phyloP scores from a whole-genome alignment of 2,113 vertebrate species.

The Trichomycterus rosablanca region DNA sequence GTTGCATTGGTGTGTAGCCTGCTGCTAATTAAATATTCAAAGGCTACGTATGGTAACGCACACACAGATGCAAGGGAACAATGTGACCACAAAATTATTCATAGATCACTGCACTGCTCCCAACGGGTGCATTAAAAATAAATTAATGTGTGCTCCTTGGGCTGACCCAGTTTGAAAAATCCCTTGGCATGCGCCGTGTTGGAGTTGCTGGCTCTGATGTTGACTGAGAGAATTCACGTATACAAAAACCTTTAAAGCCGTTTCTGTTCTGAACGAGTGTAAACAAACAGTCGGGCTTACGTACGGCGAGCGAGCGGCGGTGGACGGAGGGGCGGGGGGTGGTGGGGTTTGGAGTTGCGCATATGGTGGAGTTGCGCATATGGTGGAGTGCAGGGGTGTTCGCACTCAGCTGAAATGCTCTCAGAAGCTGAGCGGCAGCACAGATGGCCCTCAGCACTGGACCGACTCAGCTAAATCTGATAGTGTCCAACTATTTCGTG shows the following conservation, averaged over 20 bases:
- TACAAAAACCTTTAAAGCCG: conserved; percentile 38
- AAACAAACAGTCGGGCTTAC: conserved; percentile 35
- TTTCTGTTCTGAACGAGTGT: conserved; percentile 27
- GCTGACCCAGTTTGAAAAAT: conserved; percentile 64
- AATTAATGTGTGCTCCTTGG: conserved; percentile 58
- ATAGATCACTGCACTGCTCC: conserved; percentile 53
- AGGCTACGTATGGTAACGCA: conserved; percentile 17
- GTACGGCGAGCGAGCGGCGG: conserved; percentile 9
- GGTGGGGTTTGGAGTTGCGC: conserved; percentile 18
- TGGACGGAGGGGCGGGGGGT: not conserved
- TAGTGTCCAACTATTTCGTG: conserved; percentile 28
- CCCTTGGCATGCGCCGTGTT: conserved; percentile 51
- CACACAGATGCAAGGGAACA: conserved; percentile 27
- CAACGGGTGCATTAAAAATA: conserved; percentile 66
- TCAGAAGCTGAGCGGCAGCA: conserved; percentile 36
- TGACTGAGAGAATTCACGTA: conserved; percentile 20
- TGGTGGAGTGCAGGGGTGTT: conserved; percentile 35
- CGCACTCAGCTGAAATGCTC: conserved; percentile 38
- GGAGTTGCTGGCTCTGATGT: conserved; percentile 51
- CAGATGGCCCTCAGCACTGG: conserved; percentile 60
- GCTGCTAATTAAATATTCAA: conserved; percentile 19
- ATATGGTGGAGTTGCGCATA: conserved; percentile 37
- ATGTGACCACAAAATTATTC: conserved; percentile 52
- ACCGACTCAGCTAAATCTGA: conserved; percentile 45
- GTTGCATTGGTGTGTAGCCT: not conserved